phyloP scores from a whole-genome alignment of 92 coral and sea anemone species.

The Porites rus region DNA sequence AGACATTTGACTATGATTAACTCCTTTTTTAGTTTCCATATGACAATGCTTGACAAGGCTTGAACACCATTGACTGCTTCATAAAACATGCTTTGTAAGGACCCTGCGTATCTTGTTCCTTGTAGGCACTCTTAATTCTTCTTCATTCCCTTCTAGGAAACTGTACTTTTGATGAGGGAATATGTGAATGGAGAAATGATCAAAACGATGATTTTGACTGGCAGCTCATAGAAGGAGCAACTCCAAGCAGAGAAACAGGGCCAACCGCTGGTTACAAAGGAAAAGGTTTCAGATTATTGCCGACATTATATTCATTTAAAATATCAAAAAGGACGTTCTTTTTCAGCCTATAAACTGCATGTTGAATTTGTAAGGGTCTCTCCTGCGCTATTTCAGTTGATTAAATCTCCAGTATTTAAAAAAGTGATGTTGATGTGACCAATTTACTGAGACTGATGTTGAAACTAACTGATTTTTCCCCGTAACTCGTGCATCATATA shows the following conservation, averaged over 20 bases:
- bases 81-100: too few species aligned
- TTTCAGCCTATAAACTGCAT: not conserved
- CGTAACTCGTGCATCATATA: not conserved
- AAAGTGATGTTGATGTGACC: not conserved
- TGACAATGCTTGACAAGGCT: too few species aligned
- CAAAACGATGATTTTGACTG: constrained; percentile 79
- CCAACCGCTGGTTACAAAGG: constrained; percentile 74
- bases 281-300: constrained; percentile 33
- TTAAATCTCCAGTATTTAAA: not conserved
- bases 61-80: too few species aligned
- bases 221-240: constrained; percentile 68
- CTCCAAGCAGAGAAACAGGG: constrained; percentile 82
- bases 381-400: not conserved
- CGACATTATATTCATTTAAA: not conserved
- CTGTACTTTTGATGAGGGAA: constrained; percentile 72
- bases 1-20: too few species aligned
- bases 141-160: constrained; percentile 59
- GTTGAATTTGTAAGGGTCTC: not conserved
- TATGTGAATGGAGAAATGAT: constrained; percentile 71
- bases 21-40: too few species aligned
- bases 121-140: not conserved
- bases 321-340: not conserved
- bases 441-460: not conserved
- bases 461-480: too few species aligned
- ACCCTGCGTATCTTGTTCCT: not conserved